Evolutionary conservation across 2,888 invertebrate species (phyloP).

Genomic region (Heliconius cydno): DNA sequence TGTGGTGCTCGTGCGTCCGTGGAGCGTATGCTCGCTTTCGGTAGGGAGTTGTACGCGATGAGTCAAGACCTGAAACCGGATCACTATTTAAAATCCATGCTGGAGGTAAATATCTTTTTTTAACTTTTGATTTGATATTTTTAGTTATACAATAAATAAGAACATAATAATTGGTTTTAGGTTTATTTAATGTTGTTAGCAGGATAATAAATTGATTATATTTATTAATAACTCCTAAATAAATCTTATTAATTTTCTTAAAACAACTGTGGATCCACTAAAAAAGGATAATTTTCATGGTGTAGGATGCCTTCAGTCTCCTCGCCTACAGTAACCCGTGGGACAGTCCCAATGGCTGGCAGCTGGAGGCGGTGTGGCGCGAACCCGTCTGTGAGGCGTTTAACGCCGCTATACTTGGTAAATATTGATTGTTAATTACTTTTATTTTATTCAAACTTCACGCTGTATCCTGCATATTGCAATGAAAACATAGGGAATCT

Average conservation of each 20-base stretch:
- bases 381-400: conserved; percentile 97
- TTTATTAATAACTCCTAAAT: too few relatives aligned
- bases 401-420: conserved; percentile 98
- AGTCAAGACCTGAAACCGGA: conserved; percentile 91
- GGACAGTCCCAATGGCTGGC: conserved; percentile 98
- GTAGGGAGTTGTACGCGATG: conserved; percentile 95
- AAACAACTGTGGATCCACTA: too few relatives aligned
- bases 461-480: too few relatives aligned
- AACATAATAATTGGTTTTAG: too few relatives aligned
- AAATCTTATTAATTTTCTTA: too few relatives aligned
- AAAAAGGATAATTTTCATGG: conserved; percentile 8
- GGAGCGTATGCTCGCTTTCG: conserved; percentile 97
- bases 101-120: conserved; percentile 85
- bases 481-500: too few relatives aligned
- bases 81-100: conserved; percentile 94
- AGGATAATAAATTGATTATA: too few relatives aligned
- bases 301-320: conserved; percentile 97
- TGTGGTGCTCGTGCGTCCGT: conserved; percentile 91
- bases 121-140: too few relatives aligned
- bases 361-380: conserved; percentile 96
- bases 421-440: conserved; percentile 37
- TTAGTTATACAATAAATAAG: too few relatives aligned
- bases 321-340: conserved; percentile 99
- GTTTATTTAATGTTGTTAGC: too few relatives aligned
- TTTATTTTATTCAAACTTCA: neutral